Percentiles rank a stretch among this genome's conserved stretches.
Evolutionary conservation across 2,113 vertebrate genomes (phyloP).

Genomic region (Copsychus sechellarum): DNA sequence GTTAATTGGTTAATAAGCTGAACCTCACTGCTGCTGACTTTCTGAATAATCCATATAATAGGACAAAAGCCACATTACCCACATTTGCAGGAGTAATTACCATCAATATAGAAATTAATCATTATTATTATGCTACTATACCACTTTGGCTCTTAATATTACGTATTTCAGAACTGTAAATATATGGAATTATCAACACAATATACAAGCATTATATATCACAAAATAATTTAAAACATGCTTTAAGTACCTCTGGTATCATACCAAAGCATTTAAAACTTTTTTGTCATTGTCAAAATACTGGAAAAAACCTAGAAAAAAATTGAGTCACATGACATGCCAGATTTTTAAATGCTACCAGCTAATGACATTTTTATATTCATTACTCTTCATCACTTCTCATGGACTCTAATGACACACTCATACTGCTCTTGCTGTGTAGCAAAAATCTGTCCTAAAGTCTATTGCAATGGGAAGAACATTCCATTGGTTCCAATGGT

Average conservation of each 20-base stretch:
- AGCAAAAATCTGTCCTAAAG: not conserved
- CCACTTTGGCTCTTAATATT: not conserved
- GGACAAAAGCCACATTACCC: not conserved
- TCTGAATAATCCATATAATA: not conserved
- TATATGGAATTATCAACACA: not conserved
- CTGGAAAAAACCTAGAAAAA: not conserved
- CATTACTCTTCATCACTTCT: not conserved
- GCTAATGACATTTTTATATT: not conserved
- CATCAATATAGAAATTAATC: not conserved
- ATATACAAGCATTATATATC: not conserved
- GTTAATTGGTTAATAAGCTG: not conserved
- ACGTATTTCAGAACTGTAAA: not conserved
- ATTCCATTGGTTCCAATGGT: rapidly evolving
- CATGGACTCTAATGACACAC: not conserved
- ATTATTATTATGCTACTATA: not conserved
- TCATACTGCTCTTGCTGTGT: not conserved
- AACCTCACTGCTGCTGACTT: not conserved
- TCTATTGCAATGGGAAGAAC: not conserved
- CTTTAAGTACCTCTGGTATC: not conserved
- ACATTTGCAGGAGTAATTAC: not conserved
- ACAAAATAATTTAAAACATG: not conserved
- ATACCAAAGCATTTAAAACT: not conserved
- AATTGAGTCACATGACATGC: not conserved
- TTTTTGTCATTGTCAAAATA: not conserved
- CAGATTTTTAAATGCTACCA: not conserved